phyloP scores from a whole-genome alignment of 2,113 vertebrate species.

The Eptatretus burgeri region DNA sequence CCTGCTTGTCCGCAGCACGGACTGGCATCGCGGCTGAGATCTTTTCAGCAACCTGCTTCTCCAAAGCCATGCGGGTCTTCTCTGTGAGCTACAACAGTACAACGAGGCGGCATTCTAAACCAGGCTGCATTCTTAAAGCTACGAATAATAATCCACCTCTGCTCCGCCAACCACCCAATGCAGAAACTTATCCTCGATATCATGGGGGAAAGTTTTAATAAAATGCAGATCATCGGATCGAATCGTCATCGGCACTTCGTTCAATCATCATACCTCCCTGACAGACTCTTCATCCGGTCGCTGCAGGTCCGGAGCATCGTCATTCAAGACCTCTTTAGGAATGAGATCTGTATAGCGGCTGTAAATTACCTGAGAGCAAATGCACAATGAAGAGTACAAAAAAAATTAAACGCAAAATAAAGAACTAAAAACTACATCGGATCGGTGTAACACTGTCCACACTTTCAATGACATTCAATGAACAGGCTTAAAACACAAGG shows the following conservation, averaged over 20 bases:
- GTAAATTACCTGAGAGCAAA: conserved; percentile 46
- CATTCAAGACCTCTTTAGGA: conserved; percentile 69
- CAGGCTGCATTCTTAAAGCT: conserved; percentile 8
- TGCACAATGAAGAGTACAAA: conserved; percentile 11
- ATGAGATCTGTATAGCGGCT: conserved; percentile 90
- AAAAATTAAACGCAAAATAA: too few relatives aligned
- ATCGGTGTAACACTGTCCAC: too few relatives aligned
- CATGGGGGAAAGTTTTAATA: too few relatives aligned
- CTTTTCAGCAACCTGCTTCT: conserved; percentile 82
- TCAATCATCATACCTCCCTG: conserved; percentile 31
- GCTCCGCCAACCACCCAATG: not conserved
- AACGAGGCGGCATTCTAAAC: conserved; percentile 8
- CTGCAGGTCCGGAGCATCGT: conserved; percentile 52
- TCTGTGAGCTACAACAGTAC: conserved; percentile 45
- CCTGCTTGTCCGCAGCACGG: conserved; percentile 77
- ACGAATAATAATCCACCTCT: not conserved
- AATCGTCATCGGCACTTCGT: not conserved
- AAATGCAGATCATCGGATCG: too few relatives aligned
- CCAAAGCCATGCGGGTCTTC: conserved; percentile 60
- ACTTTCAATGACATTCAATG: too few relatives aligned
- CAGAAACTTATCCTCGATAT: too few relatives aligned
- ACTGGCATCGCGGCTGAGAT: conserved; percentile 97
- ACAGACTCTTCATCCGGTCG: conserved; percentile 73
- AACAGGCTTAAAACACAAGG: too few relatives aligned
- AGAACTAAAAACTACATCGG: too few relatives aligned